These are phyloP conservation scores for Marisa cornuarietis DNA, from an alignment of 1,140 invertebrate species.

Conservation along the genomic window DNA sequence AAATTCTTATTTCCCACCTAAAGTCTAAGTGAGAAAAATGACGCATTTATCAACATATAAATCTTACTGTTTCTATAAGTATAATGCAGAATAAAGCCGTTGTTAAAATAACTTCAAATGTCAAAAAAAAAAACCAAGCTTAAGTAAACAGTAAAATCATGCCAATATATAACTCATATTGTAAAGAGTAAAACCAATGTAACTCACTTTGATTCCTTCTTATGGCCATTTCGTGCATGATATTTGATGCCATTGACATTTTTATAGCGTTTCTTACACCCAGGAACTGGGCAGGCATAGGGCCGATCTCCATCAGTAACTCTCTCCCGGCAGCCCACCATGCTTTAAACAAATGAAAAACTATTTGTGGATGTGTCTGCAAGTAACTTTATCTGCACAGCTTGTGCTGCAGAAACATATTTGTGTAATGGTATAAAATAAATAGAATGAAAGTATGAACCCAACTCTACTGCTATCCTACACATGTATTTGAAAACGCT, in stretches of 20 bases:
- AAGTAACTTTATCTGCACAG: no score
- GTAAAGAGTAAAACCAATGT: background rate
- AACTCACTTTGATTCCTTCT: constrained; percentile 74
- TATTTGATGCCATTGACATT: constrained; percentile 90
- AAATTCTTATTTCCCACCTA: background rate
- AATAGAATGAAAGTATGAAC: no score
- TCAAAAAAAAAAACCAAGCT: background rate
- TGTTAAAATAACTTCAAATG: background rate
- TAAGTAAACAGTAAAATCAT: background rate
- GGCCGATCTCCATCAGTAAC: constrained; percentile 73
- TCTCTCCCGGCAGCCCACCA: constrained; percentile 56
- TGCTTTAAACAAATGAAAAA: constrained; percentile 53
- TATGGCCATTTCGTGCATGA: constrained; percentile 85
- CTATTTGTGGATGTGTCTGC: no score
- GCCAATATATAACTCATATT: background rate
- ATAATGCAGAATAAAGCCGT: background rate
- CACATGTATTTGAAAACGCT: no score
- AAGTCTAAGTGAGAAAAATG: background rate
- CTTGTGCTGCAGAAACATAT: no score
- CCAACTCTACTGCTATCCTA: no score
- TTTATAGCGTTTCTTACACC: constrained; percentile 87
- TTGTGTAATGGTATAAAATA: no score
- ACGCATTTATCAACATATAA: background rate
- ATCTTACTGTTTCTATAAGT: background rate
- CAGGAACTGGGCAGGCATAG: constrained; percentile 82